Evolutionary conservation across 2,113 vertebrate genomes (phyloP).

Genomic region (Hippopotamus amphibius): DNA sequence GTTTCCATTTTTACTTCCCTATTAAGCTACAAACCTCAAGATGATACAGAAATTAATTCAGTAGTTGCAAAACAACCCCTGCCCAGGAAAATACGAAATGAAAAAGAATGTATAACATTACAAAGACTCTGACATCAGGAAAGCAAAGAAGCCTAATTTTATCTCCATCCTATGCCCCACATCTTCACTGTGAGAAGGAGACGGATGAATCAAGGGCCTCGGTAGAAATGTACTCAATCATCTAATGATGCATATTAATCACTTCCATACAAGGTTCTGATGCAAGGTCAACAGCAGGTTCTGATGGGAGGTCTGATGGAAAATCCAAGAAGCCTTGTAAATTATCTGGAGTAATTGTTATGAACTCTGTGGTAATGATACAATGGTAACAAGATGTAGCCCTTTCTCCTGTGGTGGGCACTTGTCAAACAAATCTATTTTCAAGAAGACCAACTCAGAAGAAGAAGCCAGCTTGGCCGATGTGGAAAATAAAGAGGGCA

Average conservation of each 20-base stretch:
- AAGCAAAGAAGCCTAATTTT: background rate
- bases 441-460: background rate
- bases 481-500: background rate
- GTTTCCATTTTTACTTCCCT: background rate
- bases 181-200: background rate
- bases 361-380: background rate
- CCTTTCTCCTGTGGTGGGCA: background rate
- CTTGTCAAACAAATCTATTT: background rate
- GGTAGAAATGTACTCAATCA: background rate
- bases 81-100: background rate
- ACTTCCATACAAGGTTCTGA: background rate
- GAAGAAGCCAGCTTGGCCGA: background rate
- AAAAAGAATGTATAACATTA: background rate
- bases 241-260: background rate
- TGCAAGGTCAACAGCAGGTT: background rate
- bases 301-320: background rate
- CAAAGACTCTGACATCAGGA: background rate
- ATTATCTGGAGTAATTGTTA: background rate
- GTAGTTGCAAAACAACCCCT: background rate
- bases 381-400: background rate
- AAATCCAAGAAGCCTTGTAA: background rate
- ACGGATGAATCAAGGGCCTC: background rate
- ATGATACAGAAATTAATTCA: background rate
- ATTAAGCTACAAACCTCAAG: background rate
- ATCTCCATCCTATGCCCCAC: background rate